phyloP scores from a whole-genome alignment of 2,113 vertebrate genomes.

The Alosa alosa region DNA sequence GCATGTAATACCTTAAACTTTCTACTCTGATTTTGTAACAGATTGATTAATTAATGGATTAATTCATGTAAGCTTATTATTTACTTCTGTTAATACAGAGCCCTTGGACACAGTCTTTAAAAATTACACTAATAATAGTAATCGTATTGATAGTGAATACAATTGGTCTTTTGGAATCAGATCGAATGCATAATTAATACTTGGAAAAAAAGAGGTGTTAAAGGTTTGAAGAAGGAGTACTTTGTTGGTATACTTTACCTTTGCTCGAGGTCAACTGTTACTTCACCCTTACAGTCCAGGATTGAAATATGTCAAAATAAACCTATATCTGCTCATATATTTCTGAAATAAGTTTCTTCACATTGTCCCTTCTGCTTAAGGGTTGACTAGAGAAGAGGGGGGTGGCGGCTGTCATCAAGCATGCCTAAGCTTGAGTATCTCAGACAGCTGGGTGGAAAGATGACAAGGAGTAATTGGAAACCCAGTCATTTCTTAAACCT shows the following conservation, averaged over 20 bases:
- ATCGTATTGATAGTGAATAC: too few species aligned
- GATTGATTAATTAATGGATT: too few species aligned
- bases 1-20: too few species aligned
- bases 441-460: constrained; percentile 64
- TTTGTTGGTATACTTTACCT: not conserved
- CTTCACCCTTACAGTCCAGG: constrained; percentile 20
- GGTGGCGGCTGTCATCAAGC: not conserved
- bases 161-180: too few species aligned
- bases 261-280: constrained; percentile 13
- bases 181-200: too few species aligned
- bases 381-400: not conserved
- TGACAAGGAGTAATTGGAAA: constrained; percentile 12
- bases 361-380: constrained; percentile 11
- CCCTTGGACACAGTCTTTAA: too few species aligned
- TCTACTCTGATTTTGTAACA: too few species aligned
- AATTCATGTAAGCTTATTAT: too few species aligned
- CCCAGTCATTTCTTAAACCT: not conserved
- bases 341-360: not conserved
- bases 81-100: too few species aligned
- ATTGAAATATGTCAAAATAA: not conserved
- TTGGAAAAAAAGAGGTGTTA: not conserved
- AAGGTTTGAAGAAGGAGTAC: not conserved
- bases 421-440: constrained; percentile 52
- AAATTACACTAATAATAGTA: too few species aligned
- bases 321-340: not conserved